Base-by-base conservation (phyloP, 2,888 invertebrate species). In the Alloscopus bannaensis region DNA sequence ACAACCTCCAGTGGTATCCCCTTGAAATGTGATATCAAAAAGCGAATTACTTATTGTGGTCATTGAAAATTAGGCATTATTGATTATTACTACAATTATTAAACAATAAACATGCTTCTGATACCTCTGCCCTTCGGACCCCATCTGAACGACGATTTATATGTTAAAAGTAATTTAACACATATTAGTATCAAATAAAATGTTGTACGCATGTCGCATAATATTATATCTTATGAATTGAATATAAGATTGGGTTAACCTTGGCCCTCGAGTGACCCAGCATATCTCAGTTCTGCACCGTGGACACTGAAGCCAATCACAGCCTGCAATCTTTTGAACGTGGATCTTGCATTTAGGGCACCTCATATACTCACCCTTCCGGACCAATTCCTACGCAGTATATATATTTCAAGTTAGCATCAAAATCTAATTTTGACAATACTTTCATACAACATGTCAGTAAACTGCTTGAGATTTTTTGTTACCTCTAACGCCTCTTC, bases 311-410 rank as follows among this genome's bases (percentile, higher is more conserved):
- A 97, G 90, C 95, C 96, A 96, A 89, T 97, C 96, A 89, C 97
- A 97, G 82, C 97, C 97, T 93, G 94, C 95, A 89, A 95, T 95
- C 89, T 96, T 96, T 89, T 94, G 94, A 29, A 96, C 90, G 55
- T 95, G 92, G 66, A 94, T 92, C 79, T 92, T 92, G 87, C 97
- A 97, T 75, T 93, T 93, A 1, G 96, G 96, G 88, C 97, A 97
- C 68, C 92, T 91, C 88, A 97, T 92, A 0, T 95, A 96, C 88
- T 96, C 94, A 0, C 96, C 96, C 73, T 92, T 91, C 20, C 91
- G 90, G 62, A 96, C 92, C 91, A 97, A 92, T 70, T 93, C 92
- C 88, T 91, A 77, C 16, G 65, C n/a, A 79, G n/a, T 42, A 57
- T 26, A 55, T 3, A 13, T 16, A 55, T 13, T 36, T 13, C 8